These are phyloP conservation scores for Leucophenga maculata DNA, from an alignment of 2,888 invertebrate species.

Conservation along the genomic window DNA sequence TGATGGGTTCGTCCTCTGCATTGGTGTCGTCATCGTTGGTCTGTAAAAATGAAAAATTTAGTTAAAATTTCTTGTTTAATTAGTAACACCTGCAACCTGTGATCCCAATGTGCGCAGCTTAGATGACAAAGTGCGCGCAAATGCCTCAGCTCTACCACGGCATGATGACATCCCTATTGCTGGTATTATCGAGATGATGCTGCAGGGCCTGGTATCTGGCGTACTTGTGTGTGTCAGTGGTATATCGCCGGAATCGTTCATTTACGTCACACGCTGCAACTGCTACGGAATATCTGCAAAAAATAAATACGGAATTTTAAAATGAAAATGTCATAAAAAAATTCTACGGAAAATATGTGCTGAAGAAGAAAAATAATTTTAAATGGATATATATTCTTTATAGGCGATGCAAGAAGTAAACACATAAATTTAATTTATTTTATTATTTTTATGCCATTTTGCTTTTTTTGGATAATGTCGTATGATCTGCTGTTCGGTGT, in stretches of 20 bases:
- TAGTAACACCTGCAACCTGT: constrained; percentile 65
- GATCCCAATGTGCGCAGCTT: constrained; percentile 81
- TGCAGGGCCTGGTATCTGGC: constrained; percentile 75
- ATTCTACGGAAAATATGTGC: constrained; percentile 39
- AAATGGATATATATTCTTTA: constrained; percentile 23
- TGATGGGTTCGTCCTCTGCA: constrained; percentile 68
- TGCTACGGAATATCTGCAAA: constrained; percentile 49
- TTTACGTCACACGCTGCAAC: constrained; percentile 67
- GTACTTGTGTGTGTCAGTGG: constrained; percentile 66
- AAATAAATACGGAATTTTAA: constrained; percentile 31
- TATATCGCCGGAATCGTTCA: constrained; percentile 71
- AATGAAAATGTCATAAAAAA: constrained; percentile 32
- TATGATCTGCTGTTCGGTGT: not conserved
- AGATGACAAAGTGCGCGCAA: constrained; percentile 84
- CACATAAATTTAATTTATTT: constrained; percentile 16
- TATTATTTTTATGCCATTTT: not conserved
- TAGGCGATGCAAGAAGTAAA: constrained; percentile 9
- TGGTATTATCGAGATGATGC: constrained; percentile 80
- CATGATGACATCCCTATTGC: constrained; percentile 81
- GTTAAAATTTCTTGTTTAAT: constrained; percentile 18
- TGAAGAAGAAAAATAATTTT: constrained; percentile 16
- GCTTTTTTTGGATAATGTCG: not conserved
- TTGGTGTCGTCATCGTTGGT: constrained; percentile 61
- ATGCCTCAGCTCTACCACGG: constrained; percentile 85
- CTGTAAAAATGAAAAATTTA: constrained; percentile 67